phyloP scores from a whole-genome alignment of 2,797 vertebrate genomes.

The Oryzias sinensis region DNA sequence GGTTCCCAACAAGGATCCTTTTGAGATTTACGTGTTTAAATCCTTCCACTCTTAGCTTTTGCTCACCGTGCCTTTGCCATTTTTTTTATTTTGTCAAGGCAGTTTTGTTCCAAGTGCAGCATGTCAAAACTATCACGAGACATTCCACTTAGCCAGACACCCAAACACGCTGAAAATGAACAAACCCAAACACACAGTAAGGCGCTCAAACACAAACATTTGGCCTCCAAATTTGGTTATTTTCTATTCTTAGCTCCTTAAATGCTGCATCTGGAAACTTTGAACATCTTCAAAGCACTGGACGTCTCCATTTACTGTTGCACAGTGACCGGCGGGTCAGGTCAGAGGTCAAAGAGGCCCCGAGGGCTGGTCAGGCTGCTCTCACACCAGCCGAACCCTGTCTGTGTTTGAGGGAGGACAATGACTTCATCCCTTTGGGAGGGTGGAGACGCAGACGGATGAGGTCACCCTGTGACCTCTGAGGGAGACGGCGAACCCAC shows the following conservation, averaged over 20 bases:
- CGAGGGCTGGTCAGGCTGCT: conserved; percentile 41
- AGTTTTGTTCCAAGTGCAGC: conserved; percentile 28
- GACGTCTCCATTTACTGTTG: conserved; percentile 27
- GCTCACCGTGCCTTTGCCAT: conserved; percentile 40
- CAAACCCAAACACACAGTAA: conserved; percentile 29
- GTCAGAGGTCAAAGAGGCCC: conserved; percentile 58
- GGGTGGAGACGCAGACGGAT: conserved; percentile 4
- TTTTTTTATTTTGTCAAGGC: conserved; percentile 13
- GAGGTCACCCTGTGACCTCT: no score
- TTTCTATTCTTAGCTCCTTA: conserved; percentile 41
- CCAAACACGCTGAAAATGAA: conserved; percentile 45
- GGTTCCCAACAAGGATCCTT: no score
- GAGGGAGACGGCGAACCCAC: no score
- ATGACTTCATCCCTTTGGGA: conserved; percentile 53
- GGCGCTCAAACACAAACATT: conserved; percentile 50
- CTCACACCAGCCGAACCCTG: conserved; percentile 54
- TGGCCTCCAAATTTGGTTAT: conserved; percentile 52
- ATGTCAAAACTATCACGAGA: conserved; percentile 36
- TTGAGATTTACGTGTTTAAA: background rate
- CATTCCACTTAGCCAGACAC: conserved; percentile 49
- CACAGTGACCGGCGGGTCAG: conserved; percentile 22
- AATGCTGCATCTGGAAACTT: conserved; percentile 30
- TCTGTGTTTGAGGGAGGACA: conserved; percentile 2
- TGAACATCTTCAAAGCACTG: conserved; percentile 7
- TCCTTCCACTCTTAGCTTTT: conserved; percentile 4